phyloP scores from a whole-genome alignment of 30 jellyfish, hydroid and myxozoan genomes.

The Turritopsis rubra region DNA sequence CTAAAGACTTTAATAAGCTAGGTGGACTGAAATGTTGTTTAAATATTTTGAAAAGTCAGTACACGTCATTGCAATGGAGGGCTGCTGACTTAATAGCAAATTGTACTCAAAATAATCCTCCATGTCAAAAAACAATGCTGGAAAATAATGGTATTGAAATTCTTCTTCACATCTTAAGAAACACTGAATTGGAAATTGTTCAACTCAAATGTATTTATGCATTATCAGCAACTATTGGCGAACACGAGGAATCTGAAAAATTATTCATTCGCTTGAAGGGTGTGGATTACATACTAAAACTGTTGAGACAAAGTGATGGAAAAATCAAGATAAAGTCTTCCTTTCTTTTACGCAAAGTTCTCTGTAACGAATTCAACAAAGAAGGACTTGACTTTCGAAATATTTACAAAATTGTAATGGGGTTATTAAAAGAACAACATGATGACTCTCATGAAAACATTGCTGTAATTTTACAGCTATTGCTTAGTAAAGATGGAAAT shows the following conservation, averaged over 20 bases:
- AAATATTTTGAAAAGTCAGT: slow-evolving; percentile 38
- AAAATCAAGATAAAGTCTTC: slow-evolving; percentile 65
- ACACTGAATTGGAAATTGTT: slow-evolving; percentile 50
- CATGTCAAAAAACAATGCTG: slow-evolving; percentile 52
- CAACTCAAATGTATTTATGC: slow-evolving; percentile 68
- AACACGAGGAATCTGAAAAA: slow-evolving; percentile 26
- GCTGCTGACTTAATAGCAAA: slow-evolving; percentile 80
- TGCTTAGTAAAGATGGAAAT: background rate
- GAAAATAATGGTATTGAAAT: slow-evolving; percentile 31
- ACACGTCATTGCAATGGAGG: slow-evolving; percentile 62
- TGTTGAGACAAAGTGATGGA: slow-evolving; percentile 30
- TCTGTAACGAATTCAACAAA: slow-evolving; percentile 18
- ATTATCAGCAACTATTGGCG: slow-evolving; percentile 46
- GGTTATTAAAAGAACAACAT: background rate
- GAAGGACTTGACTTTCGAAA: background rate
- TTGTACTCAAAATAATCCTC: slow-evolving; percentile 66
- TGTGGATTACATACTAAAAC: slow-evolving; percentile 15
- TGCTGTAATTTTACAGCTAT: background rate
- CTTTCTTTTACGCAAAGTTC: slow-evolving; percentile 42
- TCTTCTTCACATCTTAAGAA: slow-evolving; percentile 22
- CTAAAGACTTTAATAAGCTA: slow-evolving; percentile 43
- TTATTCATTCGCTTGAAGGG: slow-evolving; percentile 37
- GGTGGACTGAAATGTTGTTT: slow-evolving; percentile 55
- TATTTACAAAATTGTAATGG: background rate
- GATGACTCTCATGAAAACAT: slow-evolving; percentile 5